These are phyloP conservation scores for Apaloderma vittatum DNA, from an alignment of 2,113 vertebrate species.

Conservation along the genomic window DNA sequence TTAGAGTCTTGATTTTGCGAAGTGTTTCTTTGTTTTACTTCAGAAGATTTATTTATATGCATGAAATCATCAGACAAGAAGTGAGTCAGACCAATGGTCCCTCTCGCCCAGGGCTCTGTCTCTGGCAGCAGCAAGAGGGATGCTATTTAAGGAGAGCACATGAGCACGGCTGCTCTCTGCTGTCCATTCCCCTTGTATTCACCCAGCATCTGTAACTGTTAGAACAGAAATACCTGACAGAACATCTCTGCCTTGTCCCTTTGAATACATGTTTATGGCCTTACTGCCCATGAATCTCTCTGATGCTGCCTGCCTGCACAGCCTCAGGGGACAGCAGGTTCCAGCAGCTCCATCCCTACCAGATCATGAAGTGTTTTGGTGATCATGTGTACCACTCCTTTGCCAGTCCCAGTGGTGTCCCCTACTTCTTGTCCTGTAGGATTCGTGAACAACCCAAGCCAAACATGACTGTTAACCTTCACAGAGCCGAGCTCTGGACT, in stretches of 20 bases:
- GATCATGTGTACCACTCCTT: neutral
- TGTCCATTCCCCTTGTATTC: neutral
- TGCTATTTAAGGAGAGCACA: neutral
- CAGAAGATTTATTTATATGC: neutral
- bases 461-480: neutral
- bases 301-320: neutral
- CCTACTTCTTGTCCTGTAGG: neutral
- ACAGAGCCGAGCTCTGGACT: neutral
- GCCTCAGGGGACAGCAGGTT: neutral
- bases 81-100: neutral
- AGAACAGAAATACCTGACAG: neutral
- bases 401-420: neutral
- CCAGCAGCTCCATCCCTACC: neutral
- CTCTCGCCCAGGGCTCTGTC: neutral
- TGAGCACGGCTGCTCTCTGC: neutral
- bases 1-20: neutral
- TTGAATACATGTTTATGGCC: neutral
- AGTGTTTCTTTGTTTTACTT: neutral
- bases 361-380: neutral
- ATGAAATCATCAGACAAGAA: neutral
- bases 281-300: neutral
- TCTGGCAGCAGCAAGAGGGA: neutral
- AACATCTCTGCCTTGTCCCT: neutral
- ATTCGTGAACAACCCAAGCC: neutral
- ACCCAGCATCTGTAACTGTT: neutral